Evolutionary conservation across 2,797 vertebrate species (phyloP).

Genomic region (Momotus momota): DNA sequence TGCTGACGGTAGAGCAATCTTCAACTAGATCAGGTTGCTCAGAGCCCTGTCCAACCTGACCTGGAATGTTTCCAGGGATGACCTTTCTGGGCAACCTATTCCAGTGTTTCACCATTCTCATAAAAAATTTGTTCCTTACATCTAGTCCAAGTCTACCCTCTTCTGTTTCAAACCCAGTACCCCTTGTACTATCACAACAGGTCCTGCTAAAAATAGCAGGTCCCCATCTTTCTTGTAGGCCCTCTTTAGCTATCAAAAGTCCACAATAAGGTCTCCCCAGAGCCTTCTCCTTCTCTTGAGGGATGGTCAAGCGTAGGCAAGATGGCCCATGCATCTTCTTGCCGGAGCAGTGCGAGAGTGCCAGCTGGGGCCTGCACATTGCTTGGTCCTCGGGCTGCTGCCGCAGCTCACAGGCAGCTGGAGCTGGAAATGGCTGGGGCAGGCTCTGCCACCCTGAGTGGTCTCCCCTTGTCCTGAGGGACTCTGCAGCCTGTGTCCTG

Average conservation of each 20-base stretch:
- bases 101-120: not conserved
- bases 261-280: not conserved
- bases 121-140: not conserved
- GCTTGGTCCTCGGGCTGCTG: not conserved
- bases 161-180: not conserved
- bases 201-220: too few species aligned
- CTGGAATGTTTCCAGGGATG: not conserved
- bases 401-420: not conserved
- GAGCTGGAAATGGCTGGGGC: not conserved
- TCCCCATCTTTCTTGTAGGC: not conserved
- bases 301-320: not conserved
- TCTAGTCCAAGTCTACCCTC: not conserved
- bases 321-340: too few species aligned
- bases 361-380: not conserved
- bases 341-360: not conserved
- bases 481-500: not conserved
- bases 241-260: not conserved
- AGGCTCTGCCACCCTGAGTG: not conserved
- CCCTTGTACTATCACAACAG: not conserved
- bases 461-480: not conserved
- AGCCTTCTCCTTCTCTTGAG: too few species aligned
- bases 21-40: not conserved
- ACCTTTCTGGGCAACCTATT: not conserved
- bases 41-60: not conserved
- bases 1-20: not conserved